Conservation (phyloP, 2,797 vertebrate species). For the Columba guinea region DNA sequence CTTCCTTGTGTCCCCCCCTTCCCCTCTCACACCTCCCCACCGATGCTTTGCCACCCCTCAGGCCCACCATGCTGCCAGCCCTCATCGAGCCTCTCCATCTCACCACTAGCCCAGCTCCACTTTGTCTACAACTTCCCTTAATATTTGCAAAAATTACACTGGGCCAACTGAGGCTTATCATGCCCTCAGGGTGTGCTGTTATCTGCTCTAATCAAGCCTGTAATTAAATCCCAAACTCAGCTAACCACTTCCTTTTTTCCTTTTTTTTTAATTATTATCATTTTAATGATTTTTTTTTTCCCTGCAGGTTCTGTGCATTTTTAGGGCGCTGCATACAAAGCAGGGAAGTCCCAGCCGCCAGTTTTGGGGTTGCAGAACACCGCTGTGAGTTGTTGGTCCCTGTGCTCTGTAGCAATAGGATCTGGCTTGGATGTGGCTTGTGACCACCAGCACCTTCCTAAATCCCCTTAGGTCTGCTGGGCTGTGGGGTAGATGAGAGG, state of each 20-base stretch:
- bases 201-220: not conserved
- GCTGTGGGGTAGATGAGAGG: not conserved
- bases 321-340: not conserved
- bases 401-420: not conserved
- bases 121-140: not conserved
- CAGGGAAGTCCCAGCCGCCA: not conserved
- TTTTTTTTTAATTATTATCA: no score
- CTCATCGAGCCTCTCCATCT: accelerated
- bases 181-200: not conserved
- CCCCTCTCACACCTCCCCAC: not conserved
- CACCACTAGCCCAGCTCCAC: not conserved
- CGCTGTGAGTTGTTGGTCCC: not conserved
- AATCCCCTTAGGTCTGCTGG: not conserved
- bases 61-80: not conserved
- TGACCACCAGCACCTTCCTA: not conserved
- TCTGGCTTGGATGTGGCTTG: not conserved
- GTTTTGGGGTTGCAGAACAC: accelerated
- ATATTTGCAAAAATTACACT: not conserved
- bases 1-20: no score
- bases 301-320: not conserved
- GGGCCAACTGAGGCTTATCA: not conserved
- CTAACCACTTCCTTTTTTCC: not conserved
- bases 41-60: not conserved
- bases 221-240: not conserved
- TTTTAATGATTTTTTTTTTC: no score